Conservation (phyloP, 2,113 vertebrate genomes). For the Ciconia maguari region DNA sequence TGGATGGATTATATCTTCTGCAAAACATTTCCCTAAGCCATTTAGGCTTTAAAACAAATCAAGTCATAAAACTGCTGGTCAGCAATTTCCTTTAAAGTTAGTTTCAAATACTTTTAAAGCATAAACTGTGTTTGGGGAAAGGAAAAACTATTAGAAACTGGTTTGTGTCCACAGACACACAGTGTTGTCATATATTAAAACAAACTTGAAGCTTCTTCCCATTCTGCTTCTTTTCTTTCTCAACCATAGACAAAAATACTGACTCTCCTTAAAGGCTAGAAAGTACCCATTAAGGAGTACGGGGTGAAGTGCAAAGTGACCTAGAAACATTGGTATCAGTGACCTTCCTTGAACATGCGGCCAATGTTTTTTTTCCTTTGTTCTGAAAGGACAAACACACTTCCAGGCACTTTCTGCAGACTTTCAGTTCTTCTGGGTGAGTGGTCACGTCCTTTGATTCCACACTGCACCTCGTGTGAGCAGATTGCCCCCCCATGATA, state of each 20-base stretch:
- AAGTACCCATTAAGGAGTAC: not conserved
- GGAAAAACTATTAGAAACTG: not conserved
- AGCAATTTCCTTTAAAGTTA: conserved; percentile 54
- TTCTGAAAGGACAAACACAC: not conserved
- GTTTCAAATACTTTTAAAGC: conserved; percentile 32
- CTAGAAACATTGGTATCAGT: not conserved
- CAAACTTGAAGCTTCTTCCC: not conserved
- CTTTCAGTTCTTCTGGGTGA: not conserved
- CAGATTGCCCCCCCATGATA: accelerated
- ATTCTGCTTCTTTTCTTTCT: not conserved
- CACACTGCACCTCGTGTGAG: not conserved
- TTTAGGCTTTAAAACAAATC: conserved; percentile 63
- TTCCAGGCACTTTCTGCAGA: not conserved
- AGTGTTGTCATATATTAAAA: not conserved
- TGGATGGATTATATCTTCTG: conserved; percentile 39
- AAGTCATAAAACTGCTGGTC: conserved; percentile 53
- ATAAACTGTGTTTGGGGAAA: not conserved
- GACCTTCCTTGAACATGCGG: not conserved
- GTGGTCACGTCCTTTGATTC: not conserved
- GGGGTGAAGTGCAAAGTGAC: not conserved
- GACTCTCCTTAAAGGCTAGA: not conserved
- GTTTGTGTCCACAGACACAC: not conserved
- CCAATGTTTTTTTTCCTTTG: not conserved
- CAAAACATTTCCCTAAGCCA: conserved; percentile 57
- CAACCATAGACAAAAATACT: not conserved